phyloP scores from a whole-genome alignment of 2,113 vertebrate species.

The Hippocampus mohnikei region DNA sequence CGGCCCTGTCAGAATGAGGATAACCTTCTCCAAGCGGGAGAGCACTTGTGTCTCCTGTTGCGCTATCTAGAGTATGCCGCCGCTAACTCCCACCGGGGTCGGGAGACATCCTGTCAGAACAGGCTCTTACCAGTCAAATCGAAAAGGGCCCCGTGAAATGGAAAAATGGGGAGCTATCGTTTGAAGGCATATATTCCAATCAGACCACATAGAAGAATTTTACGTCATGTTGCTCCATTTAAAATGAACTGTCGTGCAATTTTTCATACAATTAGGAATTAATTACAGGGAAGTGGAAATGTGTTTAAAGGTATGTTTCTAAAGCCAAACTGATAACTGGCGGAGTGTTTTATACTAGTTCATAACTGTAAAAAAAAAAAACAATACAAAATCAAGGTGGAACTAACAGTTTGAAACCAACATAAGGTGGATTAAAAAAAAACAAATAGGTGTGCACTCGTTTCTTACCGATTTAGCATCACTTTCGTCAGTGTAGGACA shows the following conservation, averaged over 20 bases:
- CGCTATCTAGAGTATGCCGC: slow-evolving; percentile 29
- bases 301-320: not conserved
- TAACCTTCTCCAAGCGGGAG: not conserved
- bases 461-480: slow-evolving; percentile 83
- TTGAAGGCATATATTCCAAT: not conserved
- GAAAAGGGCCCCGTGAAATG: not conserved
- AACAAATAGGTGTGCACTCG: not conserved
- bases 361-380: not conserved
- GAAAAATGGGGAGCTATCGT: slow-evolving; percentile 5
- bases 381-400: not conserved
- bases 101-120: slow-evolving; percentile 22
- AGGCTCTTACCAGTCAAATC: not conserved
- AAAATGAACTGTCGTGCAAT: not conserved
- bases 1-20: not conserved
- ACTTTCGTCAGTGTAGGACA: slow-evolving; percentile 86
- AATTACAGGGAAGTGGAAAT: not conserved
- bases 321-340: not conserved
- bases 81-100: slow-evolving; percentile 16
- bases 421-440: not conserved
- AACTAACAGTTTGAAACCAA: not conserved
- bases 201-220: not conserved
- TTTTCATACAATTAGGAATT: not conserved
- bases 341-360: no score
- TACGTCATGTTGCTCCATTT: not conserved
- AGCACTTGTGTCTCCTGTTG: slow-evolving; percentile 13